Evolutionary conservation across 2,888 invertebrate species (phyloP).

Genomic region (Thereva unica): DNA sequence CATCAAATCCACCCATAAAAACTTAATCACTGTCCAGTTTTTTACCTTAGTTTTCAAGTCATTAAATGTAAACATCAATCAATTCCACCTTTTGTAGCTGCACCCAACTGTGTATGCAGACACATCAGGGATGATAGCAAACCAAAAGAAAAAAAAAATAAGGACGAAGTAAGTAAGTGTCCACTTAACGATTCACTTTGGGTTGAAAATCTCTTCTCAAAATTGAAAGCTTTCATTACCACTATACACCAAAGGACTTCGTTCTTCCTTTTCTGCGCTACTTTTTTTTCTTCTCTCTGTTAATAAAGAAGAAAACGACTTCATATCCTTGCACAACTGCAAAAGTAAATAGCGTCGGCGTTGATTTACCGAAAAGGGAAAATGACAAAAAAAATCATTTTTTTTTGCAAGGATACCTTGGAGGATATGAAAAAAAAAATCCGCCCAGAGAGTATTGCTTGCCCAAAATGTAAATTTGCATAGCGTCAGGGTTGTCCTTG

Average conservation of each 20-base stretch:
- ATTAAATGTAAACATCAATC: constrained; percentile 30
- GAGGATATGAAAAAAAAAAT: neutral
- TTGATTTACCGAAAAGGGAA: constrained; percentile 34
- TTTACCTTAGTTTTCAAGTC: constrained; percentile 28
- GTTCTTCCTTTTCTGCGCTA: neutral
- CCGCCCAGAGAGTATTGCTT: constrained; percentile 29
- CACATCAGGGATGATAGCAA: constrained; percentile 2
- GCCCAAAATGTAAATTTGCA: constrained; percentile 37
- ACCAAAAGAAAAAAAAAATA: constrained; percentile 16
- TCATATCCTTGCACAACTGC: constrained; percentile 20
- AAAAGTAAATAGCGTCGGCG: constrained; percentile 29
- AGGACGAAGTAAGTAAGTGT: constrained; percentile 16
- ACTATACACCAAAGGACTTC: constrained; percentile 4
- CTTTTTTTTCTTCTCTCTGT: too few relatives aligned
- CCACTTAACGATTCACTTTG: constrained; percentile 33
- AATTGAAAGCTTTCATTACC: constrained; percentile 37
- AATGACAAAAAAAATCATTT: constrained; percentile 16
- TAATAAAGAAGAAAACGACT: neutral
- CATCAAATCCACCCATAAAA: constrained; percentile 5
- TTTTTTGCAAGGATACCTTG: constrained; percentile 14
- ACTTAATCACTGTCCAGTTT: constrained; percentile 22
- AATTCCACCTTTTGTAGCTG: constrained; percentile 23
- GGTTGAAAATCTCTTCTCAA: constrained; percentile 19
- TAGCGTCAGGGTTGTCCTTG: constrained; percentile 23
- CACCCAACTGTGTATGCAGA: constrained; percentile 1